Conservation (phyloP, 1,140 invertebrate species). For the Nasonia longicornis region DNA sequence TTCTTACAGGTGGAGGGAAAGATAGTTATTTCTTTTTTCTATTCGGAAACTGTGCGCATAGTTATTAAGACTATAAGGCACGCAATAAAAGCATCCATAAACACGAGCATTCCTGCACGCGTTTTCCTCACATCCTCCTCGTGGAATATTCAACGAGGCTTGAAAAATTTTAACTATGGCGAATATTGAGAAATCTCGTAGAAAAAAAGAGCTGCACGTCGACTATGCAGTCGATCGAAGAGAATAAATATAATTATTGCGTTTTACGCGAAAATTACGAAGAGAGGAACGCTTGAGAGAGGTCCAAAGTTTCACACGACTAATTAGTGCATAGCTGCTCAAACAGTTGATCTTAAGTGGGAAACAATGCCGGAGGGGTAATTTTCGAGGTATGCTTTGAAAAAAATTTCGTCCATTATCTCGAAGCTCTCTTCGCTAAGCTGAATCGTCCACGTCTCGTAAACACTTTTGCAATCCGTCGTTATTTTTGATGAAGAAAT, state of each 20-base stretch:
- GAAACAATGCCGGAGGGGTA: not conserved
- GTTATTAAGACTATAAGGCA: conserved; percentile 26
- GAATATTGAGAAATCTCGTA: conserved; percentile 23
- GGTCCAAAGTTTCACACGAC: not conserved
- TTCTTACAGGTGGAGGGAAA: not conserved
- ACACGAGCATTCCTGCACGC: not conserved
- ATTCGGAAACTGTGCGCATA: conserved; percentile 11
- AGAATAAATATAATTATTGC: conserved; percentile 12
- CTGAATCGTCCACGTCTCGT: too few species aligned
- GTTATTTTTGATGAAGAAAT: too few species aligned
- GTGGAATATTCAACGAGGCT: not conserved
- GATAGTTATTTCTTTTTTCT: not conserved
- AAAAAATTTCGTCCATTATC: too few species aligned
- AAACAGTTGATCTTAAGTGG: not conserved
- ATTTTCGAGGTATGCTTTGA: not conserved
- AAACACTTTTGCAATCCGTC: too few species aligned
- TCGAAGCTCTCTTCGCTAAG: too few species aligned
- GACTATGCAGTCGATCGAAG: not conserved
- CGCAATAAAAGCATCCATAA: conserved; percentile 29
- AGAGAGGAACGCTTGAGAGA: not conserved
- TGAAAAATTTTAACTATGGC: conserved; percentile 30
- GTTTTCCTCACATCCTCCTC: not conserved
- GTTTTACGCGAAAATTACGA: not conserved
- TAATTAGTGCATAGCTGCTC: not conserved
- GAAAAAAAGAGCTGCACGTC: not conserved